Evolutionary conservation across 1,140 invertebrate species (phyloP), one percentile per base, ranked within the genome.

Genomic region (Steinernema feltiae): DNA sequence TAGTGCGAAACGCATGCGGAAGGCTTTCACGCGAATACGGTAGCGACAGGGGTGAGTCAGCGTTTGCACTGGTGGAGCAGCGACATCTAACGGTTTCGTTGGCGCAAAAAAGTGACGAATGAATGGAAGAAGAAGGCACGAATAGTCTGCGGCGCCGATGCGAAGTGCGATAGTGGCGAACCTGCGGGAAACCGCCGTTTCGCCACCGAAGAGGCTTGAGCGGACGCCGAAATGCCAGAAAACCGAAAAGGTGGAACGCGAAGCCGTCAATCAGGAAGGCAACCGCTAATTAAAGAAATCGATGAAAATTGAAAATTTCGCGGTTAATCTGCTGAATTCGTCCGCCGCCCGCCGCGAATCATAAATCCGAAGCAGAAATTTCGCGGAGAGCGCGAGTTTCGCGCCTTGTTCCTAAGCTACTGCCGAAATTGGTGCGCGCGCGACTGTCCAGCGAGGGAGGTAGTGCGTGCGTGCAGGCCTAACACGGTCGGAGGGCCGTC

Each of bases 381-480:
- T 27, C 53, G 24, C 53, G 53, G 3, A 3, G 53, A 63, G 24
- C 24, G 15, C 53, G 53, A 27, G 53, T n/a, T 63, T 63, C 53
- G 53, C 53, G 53, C 53, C 53, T 63, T 63, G 53, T 63, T 63
- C 53, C 53, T 63, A 63, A 63, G 53, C 53, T 27, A 21, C 53
- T 63, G 53, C 53, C 53, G 24, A 63, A 63, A 17, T 63, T 21
- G 53, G 53, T 27, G 53, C 53, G 53, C 53, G 12, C 53, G 53
- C 24, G 53, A 63, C 53, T 63, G 53, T 63, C 53, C 53, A 27
- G 12, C 53, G 53, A 27, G 24, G 15, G 24, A 27, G 53, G 24
- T 3, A 17, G 53, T 21, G 53, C 53, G 53, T 63, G 53, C 53
- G 53, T n/a, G 53, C 53, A 27, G 24, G 53, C 35, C 35, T 41